Evolutionary conservation across 2,113 vertebrate species (phyloP).

Genomic region (Muntiacus reevesi): DNA sequence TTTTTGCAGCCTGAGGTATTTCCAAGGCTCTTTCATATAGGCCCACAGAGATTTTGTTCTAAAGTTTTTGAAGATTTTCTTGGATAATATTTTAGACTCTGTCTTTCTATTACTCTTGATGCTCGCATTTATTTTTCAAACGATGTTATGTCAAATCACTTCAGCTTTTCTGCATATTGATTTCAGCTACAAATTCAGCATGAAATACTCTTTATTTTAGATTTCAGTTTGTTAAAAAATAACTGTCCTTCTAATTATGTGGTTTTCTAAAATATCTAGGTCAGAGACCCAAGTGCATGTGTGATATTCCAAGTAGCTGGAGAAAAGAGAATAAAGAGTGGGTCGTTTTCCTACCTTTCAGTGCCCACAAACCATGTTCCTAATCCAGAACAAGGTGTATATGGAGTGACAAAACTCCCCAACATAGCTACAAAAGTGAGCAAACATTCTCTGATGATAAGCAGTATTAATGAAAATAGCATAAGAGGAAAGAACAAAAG

Average conservation of each 20-base stretch:
- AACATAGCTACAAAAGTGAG: neutral
- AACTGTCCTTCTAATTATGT: neutral
- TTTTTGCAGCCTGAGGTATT: neutral
- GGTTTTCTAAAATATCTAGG: neutral
- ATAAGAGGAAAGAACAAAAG: neutral
- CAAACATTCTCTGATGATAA: neutral
- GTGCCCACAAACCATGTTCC: neutral
- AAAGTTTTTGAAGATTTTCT: neutral
- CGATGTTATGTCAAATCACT: neutral
- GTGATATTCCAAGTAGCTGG: neutral
- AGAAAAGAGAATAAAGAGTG: neutral
- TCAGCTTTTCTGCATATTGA: constrained; percentile 42
- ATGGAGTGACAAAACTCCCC: neutral
- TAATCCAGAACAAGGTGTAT: neutral
- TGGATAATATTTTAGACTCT: neutral
- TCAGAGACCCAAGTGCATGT: neutral
- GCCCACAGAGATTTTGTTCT: neutral
- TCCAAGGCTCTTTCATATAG: neutral
- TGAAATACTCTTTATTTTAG: constrained; percentile 2
- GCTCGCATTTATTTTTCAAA: neutral
- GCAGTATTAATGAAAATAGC: neutral
- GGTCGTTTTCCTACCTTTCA: neutral
- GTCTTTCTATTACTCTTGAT: neutral
- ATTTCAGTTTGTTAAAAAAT: constrained; percentile 21
- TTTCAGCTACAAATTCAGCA: constrained; percentile 32